Percentiles rank a stretch among this genome's conserved stretches.
These are phyloP conservation scores for Porites rus DNA, from an alignment of 92 coral and sea anemone species.

Conservation along the genomic window DNA sequence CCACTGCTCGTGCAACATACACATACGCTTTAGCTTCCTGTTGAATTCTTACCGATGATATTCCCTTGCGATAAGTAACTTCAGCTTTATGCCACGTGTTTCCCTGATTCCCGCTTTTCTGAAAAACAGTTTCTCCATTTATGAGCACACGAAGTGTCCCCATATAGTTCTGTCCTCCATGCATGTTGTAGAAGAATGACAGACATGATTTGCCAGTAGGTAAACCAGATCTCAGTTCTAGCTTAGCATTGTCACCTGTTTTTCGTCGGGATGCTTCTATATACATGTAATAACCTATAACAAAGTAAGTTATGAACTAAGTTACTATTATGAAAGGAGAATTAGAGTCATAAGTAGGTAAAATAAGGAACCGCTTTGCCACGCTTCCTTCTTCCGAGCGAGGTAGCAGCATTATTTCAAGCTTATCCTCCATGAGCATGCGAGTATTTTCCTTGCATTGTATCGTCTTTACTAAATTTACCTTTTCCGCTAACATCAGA, in stretches of 20 bases:
- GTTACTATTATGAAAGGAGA: too few species aligned
- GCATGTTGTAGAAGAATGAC: constrained; percentile 64
- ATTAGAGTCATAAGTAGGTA: too few species aligned
- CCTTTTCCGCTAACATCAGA: constrained; percentile 39
- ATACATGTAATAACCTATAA: constrained; percentile 67
- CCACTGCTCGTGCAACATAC: too few species aligned
- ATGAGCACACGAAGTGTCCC: constrained; percentile 61
- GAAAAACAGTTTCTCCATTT: constrained; percentile 42
- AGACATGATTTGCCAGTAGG: constrained; percentile 39
- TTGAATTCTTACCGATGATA: constrained; percentile 12
- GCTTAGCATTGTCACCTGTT: constrained; percentile 52
- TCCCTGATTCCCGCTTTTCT: constrained; percentile 59
- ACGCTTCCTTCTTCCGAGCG: too few species aligned
- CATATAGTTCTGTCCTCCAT: constrained; percentile 32
- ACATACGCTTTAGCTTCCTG: neutral
- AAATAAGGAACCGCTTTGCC: too few species aligned
- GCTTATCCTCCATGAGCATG: neutral
- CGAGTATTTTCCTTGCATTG: too few species aligned
- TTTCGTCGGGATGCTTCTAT: constrained; percentile 67
- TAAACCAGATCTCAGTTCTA: constrained; percentile 33
- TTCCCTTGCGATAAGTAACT: neutral
- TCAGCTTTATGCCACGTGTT: constrained; percentile 30
- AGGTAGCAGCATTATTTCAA: too few species aligned
- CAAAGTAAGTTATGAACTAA: neutral
- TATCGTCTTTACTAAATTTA: neutral